Evolutionary conservation across 1,140 invertebrate genomes (phyloP).

Genomic region (Drosophila trapezifrons): DNA sequence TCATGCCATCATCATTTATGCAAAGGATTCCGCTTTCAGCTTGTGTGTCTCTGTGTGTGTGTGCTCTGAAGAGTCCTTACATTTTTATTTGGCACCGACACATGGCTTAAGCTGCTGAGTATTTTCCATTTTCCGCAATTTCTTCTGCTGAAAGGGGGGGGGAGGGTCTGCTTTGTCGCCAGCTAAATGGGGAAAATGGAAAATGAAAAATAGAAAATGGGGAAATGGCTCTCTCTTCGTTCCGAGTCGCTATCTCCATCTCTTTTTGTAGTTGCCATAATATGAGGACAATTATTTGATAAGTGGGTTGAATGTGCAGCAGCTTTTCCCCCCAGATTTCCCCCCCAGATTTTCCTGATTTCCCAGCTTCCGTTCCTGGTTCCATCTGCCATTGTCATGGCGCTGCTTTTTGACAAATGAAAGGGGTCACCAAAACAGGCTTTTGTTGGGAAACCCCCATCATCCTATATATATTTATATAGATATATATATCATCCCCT

Average conservation of each 20-base stretch:
- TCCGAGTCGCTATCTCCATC: conserved; percentile 24
- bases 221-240: conserved; percentile 24
- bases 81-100: conserved; percentile 80
- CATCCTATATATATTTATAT: conserved; percentile 30
- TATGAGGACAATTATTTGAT: conserved; percentile 83
- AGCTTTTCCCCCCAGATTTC: conserved; percentile 5
- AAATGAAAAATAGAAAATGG: conserved; percentile 7
- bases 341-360: too few relatives aligned
- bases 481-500: conserved; percentile 4
- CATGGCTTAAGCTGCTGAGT: conserved; percentile 54
- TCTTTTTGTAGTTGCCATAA: conserved; percentile 64
- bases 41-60: conserved; percentile 26
- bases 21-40: conserved; percentile 72
- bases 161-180: conserved; percentile 18
- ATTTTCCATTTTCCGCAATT: conserved; percentile 72
- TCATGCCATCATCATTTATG: conserved; percentile 83
- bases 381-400: conserved; percentile 53
- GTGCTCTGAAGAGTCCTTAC: conserved; percentile 55
- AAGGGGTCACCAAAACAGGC: conserved; percentile 61
- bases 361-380: conserved; percentile 1
- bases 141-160: conserved; percentile 8
- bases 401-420: conserved; percentile 62
- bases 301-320: conserved; percentile 70
- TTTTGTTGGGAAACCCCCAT: conserved; percentile 22
- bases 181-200: conserved; percentile 13